Evolutionary conservation across 2,113 vertebrate genomes (phyloP).

Genomic region (Platysternon megacephalum): DNA sequence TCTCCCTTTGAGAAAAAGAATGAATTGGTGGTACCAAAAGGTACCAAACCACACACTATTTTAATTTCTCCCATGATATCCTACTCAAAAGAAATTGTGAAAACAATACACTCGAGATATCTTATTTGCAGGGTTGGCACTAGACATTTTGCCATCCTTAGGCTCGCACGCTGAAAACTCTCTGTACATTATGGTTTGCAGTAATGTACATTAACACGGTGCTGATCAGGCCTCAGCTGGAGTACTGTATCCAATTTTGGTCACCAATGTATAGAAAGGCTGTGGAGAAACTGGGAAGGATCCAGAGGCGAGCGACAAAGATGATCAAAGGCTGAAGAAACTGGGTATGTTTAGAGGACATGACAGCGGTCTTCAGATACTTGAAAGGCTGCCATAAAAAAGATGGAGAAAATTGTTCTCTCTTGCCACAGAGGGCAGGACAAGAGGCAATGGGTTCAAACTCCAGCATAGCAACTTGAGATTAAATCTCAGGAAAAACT

Average conservation of each 20-base stretch:
- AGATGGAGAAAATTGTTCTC: background rate
- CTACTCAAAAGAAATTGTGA: background rate
- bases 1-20: conserved; percentile 1
- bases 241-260: background rate
- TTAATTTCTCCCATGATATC: conserved; percentile 14
- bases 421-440: background rate
- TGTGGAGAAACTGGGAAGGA: background rate
- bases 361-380: background rate
- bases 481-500: background rate
- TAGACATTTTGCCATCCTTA: fast-evolving
- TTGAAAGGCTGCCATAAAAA: background rate
- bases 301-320: background rate
- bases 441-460: background rate
- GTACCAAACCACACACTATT: background rate
- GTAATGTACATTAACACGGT: background rate
- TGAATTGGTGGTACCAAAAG: background rate
- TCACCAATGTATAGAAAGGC: background rate
- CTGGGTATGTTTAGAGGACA: background rate
- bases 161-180: fast-evolving
- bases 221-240: background rate
- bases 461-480: background rate
- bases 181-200: background rate
- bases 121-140: background rate
- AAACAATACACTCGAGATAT: background rate
- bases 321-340: background rate